Base-by-base conservation (phyloP, 2,113 vertebrate species). In the Pluvialis apricaria region DNA sequence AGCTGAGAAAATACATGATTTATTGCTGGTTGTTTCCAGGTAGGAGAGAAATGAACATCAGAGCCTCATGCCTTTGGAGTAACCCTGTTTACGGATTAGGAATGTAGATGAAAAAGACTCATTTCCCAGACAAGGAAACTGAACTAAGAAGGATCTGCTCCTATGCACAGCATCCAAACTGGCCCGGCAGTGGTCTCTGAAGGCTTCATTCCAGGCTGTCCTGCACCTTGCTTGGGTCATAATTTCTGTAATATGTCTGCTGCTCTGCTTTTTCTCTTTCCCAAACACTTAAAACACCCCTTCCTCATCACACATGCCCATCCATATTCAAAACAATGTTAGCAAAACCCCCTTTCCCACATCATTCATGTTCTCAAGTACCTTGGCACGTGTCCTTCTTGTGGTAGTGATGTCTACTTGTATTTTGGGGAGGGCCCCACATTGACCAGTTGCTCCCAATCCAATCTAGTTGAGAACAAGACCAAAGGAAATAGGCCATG, bases 1-100 rank as follows among this genome's bases (percentile, higher is more conserved):
- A 91, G 82, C 82, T 88, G 95, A 94, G 91, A 68, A 94, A 92
- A 95, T 13, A 85, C 24, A 52, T n/a, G 45, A 75, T 83, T 94
- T 95, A 91, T 83, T 84, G 76, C 36, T 62, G 38, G 34, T 21
- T 73, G 10, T n/a, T 93, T 58, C 25, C 64, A 45, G 8, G 4
- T 77, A 78, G 86, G 55, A 88, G n/a, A 66, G 45, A 83, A 77
- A 6, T 29, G 54, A 92, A 38, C 36, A 77, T 51, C 49, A 42
- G 45, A 73, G 36, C 36, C 90, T 88, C 34, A 13, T 5, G 36
- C 21, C n/a, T 91, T 51, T 66, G 64, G 29, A 84, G 31, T 36
- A 73, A 77, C 26, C 36, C 55, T 71, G 11, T 70, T 69, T 61
- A 52, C 22, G 19, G 38, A 21, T 80, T 72, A 71, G 34, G n/a